Evolutionary conservation across 2,888 invertebrate species (phyloP), one percentile per base, ranked within the genome.

Genomic region (Hermodice carunculata): DNA sequence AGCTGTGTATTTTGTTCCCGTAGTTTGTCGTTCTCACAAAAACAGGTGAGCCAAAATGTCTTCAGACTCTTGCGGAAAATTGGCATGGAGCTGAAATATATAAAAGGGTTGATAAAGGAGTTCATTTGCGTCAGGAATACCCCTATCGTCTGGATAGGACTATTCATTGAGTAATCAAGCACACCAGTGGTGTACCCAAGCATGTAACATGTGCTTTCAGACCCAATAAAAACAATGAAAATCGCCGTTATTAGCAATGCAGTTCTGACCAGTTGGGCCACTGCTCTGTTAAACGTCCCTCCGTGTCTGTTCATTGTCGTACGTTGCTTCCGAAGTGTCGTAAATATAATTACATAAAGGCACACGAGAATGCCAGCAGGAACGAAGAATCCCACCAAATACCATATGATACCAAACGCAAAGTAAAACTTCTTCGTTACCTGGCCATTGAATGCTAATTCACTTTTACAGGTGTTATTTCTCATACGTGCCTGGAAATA

Each of bases 21-120:
- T n/a, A n/a, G n/a, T n/a, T n/a, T n/a, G n/a, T n/a, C n/a, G n/a
- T n/a, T n/a, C n/a, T n/a, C n/a, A n/a, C n/a, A n/a, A n/a, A n/a
- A n/a, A n/a, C n/a, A n/a, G n/a, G n/a, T n/a, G n/a, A n/a, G n/a
- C n/a, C n/a, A n/a, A n/a, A n/a, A n/a, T n/a, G n/a, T n/a, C n/a
- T n/a, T n/a, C n/a, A n/a, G n/a, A n/a, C n/a, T n/a, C n/a, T n/a
- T n/a, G n/a, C 37, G n/a, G 53, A 29, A 53, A 19, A 40, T 19
- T 11, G 53, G 53, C 53, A 53, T 17, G 34, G 37, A 5, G 31
- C 14, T 19, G 19, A 53, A 34, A 53, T 53, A 53, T n/a, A 37
- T 40, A 31, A 53, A 3, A 34, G 53, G 53, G 37, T 53, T 53
- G 22, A 40, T 40, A 53, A 34, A 53, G 3, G 53, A 53, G 37